Evolutionary conservation across 92 coral and sea anemone species (phyloP), one percentile per base, ranked within the genome.

Genomic region (Parazoanthus swiftii): DNA sequence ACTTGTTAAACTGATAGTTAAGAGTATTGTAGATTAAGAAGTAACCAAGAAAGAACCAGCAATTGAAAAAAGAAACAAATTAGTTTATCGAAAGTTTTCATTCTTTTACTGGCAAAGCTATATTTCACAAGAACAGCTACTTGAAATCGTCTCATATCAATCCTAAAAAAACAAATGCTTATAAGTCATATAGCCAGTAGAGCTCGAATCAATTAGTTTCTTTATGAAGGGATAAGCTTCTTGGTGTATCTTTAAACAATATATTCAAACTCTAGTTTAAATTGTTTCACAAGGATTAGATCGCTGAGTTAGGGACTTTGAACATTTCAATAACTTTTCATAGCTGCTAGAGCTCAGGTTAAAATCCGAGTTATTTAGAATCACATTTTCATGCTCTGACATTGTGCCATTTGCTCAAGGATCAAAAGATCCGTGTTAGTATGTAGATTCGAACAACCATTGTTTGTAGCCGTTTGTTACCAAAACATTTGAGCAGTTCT

Each of bases 81-180:
- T 37, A 38, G 39, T 66, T 59, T 25, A 15, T 54, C 25, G 48
- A 44, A 78, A 8, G 56, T 38, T 25, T 48, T 67, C 1, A 68
- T 8, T 65, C 39, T 63, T 82, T 39, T 39, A 39, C 76, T 44
- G 71, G 11, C 76, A 26, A 66, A 82, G 50, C 51, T 38, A 82
- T 38, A 63, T 65, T 26, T 79, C 36, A 48, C 66, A 29, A 81
- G 48, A 56, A 54, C 21, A 59, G 74, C 85, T 59, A 79, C 85
- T 81, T 81, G 85, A 81, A 81, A 37, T 81, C 85, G 25, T 56
- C 82, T 79, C 38, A 79, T 81, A 59, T 81, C 85, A 59, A 21
- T 59, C 44, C 44, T 29, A 56, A 80, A 51, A 81, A 81, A 59
- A 81, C 85, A 56, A 29, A 59, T 36, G 51, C 42, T 13, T 29